Conservation (phyloP, 2,113 vertebrate genomes). For the Chionis minor region DNA sequence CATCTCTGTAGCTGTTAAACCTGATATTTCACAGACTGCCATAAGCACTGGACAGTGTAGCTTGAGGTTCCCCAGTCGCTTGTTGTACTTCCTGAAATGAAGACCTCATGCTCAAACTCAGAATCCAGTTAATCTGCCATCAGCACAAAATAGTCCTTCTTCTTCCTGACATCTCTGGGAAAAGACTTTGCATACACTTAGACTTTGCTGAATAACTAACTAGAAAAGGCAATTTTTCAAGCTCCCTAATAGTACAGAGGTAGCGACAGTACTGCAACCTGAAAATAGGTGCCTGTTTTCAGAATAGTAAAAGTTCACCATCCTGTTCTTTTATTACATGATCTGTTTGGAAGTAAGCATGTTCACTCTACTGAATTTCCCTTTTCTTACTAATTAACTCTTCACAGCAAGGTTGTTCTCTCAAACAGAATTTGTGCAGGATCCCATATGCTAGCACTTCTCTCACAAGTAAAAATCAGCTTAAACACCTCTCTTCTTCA, state of each 20-base stretch:
- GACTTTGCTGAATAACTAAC: background rate
- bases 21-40: conserved; percentile 42
- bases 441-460: background rate
- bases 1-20: background rate
- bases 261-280: background rate
- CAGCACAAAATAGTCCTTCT: background rate
- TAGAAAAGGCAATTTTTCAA: background rate
- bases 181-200: background rate
- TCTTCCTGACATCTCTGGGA: background rate
- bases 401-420: background rate
- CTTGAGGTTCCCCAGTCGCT: background rate
- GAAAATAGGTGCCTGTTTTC: background rate
- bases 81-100: conserved; percentile 15
- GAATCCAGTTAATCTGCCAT: background rate
- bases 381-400: background rate
- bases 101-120: background rate
- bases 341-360: background rate
- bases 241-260: background rate
- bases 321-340: background rate
- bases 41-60: background rate
- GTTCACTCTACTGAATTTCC: background rate
- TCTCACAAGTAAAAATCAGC: background rate
- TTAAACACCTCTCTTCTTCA: background rate
- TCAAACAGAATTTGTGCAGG: background rate
- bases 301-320: background rate